These are phyloP conservation scores for Nycteola revayana DNA, from an alignment of 2,888 invertebrate genomes.

Conservation along the genomic window DNA sequence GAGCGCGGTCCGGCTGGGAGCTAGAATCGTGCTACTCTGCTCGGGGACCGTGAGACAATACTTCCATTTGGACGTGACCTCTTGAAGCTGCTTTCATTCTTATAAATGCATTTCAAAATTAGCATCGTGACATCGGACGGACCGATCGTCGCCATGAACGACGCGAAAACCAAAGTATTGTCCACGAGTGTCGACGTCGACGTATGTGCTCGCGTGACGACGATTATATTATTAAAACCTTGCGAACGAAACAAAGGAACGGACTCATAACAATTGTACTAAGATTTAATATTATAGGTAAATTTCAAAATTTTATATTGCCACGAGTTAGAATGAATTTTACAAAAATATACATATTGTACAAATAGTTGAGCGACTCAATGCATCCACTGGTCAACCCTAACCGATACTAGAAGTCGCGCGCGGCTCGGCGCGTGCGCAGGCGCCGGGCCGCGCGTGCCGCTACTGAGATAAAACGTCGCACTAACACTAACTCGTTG, in stretches of 20 bases:
- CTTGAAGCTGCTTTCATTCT: too few relatives aligned
- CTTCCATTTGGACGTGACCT: too few relatives aligned
- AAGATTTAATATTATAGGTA: slow-evolving; percentile 67
- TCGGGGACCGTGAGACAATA: too few relatives aligned
- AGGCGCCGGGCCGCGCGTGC: slow-evolving; percentile 6
- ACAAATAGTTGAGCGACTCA: slow-evolving; percentile 74
- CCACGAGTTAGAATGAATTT: slow-evolving; percentile 75
- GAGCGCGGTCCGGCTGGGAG: too few relatives aligned
- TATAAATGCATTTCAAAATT: too few relatives aligned
- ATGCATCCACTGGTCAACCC: slow-evolving; percentile 57
- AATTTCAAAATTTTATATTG: slow-evolving; percentile 73
- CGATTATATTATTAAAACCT: slow-evolving; percentile 6
- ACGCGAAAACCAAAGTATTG: not conserved
- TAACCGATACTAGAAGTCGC: slow-evolving; percentile 22
- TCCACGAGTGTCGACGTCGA: slow-evolving; percentile 1
- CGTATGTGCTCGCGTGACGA: slow-evolving; percentile 10
- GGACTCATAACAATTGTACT: slow-evolving; percentile 66
- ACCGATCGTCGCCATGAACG: too few relatives aligned
- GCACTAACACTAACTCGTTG: slow-evolving; percentile 75
- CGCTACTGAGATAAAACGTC: not conserved
- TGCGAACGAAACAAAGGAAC: slow-evolving; percentile 6
- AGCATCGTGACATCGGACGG: too few relatives aligned
- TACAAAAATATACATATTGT: slow-evolving; percentile 81
- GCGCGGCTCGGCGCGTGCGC: slow-evolving; percentile 4
- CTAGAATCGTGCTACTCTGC: slow-evolving; percentile 29